These are phyloP conservation scores for Empidonax alnorum DNA, from an alignment of 2,113 vertebrate genomes.

Conservation along the genomic window DNA sequence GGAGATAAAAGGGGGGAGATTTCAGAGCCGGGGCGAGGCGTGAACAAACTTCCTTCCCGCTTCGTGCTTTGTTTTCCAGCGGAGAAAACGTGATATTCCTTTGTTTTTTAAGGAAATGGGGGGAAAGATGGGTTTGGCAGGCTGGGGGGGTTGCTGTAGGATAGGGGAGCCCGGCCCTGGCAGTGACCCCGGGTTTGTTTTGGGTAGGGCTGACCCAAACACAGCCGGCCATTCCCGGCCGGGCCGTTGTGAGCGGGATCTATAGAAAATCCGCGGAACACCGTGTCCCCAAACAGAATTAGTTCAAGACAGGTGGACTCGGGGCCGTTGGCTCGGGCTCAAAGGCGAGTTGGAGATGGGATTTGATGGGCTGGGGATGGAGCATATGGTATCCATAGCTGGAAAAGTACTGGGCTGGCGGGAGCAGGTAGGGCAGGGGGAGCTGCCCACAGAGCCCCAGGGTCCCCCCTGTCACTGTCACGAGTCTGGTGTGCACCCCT, in stretches of 20 bases:
- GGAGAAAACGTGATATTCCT: background rate
- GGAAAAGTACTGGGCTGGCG: conserved; percentile 36
- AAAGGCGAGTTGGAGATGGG: conserved; percentile 35
- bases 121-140: background rate
- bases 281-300: conserved; percentile 19
- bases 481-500: background rate
- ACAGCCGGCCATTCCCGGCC: background rate
- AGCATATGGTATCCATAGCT: conserved; percentile 34
- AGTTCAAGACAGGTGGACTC: conserved; percentile 40
- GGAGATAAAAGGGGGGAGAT: conserved; percentile 48
- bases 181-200: background rate
- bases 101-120: background rate
- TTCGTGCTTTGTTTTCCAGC: background rate
- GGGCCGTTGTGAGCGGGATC: background rate
- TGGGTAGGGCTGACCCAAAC: background rate
- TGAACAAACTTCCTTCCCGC: background rate
- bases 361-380: background rate
- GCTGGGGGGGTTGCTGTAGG: background rate
- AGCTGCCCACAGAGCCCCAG: rapidly evolving
- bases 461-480: background rate
- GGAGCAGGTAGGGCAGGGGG: background rate
- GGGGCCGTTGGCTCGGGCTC: background rate
- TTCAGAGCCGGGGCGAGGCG: background rate
- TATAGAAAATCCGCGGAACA: conserved; percentile 8
- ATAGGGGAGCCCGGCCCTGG: background rate